Conservation (phyloP, 2,888 invertebrate genomes). For the Scaptomyza reducta region DNA sequence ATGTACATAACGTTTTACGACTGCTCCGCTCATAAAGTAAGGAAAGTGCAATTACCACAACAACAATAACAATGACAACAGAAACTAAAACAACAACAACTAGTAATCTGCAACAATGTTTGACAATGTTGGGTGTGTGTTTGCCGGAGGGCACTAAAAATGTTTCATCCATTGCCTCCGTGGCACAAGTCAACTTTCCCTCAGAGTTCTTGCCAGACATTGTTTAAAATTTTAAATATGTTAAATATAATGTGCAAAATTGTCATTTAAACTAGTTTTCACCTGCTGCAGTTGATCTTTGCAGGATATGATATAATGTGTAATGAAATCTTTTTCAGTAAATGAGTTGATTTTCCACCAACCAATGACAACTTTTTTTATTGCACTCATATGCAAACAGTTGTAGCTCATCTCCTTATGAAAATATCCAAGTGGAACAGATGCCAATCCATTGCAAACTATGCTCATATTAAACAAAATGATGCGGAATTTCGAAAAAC, state of each 20-base stretch:
- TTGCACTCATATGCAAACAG: background rate
- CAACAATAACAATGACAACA: conserved; percentile 37
- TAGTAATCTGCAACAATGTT: conserved; percentile 68
- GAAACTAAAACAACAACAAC: conserved; percentile 31
- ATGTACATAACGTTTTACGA: conserved; percentile 71
- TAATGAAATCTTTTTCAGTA: background rate
- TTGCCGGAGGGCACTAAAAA: conserved; percentile 55
- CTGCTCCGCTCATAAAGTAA: conserved; percentile 71
- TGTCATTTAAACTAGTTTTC: background rate
- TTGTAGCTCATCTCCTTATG: background rate
- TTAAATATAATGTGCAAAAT: conserved; percentile 8
- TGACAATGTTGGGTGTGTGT: conserved; percentile 17
- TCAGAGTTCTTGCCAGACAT: conserved; percentile 15
- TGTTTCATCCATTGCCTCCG: conserved; percentile 54
- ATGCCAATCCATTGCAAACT: background rate
- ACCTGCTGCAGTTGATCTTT: background rate
- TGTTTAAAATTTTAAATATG: conserved; percentile 5
- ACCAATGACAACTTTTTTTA: too few relatives aligned
- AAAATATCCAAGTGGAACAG: background rate
- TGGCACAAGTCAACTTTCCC: conserved; percentile 23
- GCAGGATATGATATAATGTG: background rate
- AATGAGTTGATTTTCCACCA: background rate
- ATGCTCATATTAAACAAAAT: background rate
- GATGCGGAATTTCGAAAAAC: background rate
- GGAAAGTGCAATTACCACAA: conserved; percentile 71